Conservation (phyloP, 2,113 vertebrate species). For the Hippocampus mohnikei region DNA sequence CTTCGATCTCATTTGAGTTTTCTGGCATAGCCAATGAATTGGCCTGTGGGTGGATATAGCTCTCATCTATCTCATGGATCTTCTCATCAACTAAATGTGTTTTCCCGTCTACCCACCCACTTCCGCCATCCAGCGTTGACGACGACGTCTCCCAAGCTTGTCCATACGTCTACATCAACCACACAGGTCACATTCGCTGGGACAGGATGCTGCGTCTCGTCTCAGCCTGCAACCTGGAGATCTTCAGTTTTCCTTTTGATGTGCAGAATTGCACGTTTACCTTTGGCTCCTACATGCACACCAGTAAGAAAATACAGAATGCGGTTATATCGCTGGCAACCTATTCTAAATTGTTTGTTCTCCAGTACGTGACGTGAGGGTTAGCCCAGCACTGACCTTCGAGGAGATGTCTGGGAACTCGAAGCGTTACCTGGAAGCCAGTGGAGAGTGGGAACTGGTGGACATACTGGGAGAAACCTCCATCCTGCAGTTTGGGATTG, state of each 20-base stretch:
- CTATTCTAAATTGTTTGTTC: neutral
- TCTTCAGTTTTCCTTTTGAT: conserved; percentile 82
- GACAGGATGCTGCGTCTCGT: conserved; percentile 75
- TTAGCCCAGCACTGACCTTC: conserved; percentile 73
- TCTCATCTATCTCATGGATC: too few species aligned
- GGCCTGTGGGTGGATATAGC: too few species aligned
- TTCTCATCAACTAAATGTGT: too few species aligned
- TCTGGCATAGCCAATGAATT: too few species aligned
- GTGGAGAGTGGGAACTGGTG: conserved; percentile 76
- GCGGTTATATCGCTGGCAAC: neutral
- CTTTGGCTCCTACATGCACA: conserved; percentile 81
- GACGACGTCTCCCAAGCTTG: conserved; percentile 72
- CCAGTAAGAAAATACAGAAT: conserved; percentile 56
- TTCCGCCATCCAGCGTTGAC: conserved; percentile 62
- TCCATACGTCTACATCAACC: conserved; percentile 76
- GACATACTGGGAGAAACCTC: conserved; percentile 64
- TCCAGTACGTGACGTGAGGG: conserved; percentile 70
- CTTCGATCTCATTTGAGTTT: too few species aligned
- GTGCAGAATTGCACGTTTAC: conserved; percentile 79
- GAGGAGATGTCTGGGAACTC: conserved; percentile 76
- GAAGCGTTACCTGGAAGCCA: conserved; percentile 75
- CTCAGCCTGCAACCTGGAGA: conserved; percentile 79
- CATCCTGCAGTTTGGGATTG: conserved; percentile 73
- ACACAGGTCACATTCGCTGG: conserved; percentile 75
- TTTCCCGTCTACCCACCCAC: neutral